These are phyloP conservation scores for Salminus brasiliensis DNA, from an alignment of 2,113 vertebrate species.

Conservation along the genomic window DNA sequence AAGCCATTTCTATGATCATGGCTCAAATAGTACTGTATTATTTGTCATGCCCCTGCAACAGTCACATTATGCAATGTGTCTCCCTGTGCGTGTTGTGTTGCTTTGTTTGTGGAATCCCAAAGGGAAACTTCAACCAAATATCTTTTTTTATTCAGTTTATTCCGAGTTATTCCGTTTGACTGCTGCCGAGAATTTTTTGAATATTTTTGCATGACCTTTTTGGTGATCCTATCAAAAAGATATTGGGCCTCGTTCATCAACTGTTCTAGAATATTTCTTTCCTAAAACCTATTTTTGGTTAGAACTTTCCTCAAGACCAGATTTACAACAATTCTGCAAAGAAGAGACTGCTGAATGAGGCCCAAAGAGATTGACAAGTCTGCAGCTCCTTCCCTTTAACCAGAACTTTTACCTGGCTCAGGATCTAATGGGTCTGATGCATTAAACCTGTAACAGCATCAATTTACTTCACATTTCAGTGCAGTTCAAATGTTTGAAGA, in stretches of 20 bases:
- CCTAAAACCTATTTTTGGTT: no score
- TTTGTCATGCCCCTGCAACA: constrained; percentile 55
- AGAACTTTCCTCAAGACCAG: no score
- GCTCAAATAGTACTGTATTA: constrained; percentile 60
- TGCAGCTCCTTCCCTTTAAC: neutral
- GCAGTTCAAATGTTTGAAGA: neutral
- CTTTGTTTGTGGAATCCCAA: constrained; percentile 3
- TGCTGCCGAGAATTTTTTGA: neutral
- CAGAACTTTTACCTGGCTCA: neutral
- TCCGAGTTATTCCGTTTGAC: neutral
- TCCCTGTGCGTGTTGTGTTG: constrained; percentile 11
- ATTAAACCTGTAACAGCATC: neutral
- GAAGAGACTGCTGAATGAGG: no score
- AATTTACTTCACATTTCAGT: neutral
- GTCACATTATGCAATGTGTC: constrained; percentile 67
- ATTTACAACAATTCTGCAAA: no score
- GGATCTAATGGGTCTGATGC: neutral
- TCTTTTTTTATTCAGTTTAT: neutral
- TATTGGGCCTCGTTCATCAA: no score
- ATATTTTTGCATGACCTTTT: neutral
- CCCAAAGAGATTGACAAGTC: neutral
- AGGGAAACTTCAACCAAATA: constrained; percentile 30
- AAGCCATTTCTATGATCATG: constrained; percentile 68
- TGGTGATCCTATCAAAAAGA: neutral
- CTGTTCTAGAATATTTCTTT: no score